Percentiles rank a stretch among this genome's conserved stretches.
Conservation (phyloP, 2,888 invertebrate species). For the Thereva unica region DNA sequence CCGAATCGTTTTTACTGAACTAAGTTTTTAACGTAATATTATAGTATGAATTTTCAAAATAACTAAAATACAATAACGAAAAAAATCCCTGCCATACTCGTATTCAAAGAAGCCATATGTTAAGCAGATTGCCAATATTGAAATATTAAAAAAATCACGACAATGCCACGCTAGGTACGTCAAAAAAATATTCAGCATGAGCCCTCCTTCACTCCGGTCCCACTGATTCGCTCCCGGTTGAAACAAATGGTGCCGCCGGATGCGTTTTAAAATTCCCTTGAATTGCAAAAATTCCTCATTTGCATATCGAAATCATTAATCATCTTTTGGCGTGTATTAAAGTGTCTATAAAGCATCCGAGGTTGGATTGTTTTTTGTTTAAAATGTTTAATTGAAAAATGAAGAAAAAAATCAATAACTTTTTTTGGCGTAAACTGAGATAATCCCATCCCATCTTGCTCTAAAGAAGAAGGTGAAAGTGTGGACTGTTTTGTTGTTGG, state of each 20-base stretch:
- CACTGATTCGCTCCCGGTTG: not conserved
- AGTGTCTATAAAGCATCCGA: slow-evolving; percentile 17
- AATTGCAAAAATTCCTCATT: slow-evolving; percentile 31
- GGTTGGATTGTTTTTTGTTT: not conserved
- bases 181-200: slow-evolving; percentile 9
- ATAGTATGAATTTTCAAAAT: too few species aligned
- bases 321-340: slow-evolving; percentile 25
- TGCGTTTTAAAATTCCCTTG: slow-evolving; percentile 26
- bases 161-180: not conserved
- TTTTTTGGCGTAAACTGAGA: too few species aligned
- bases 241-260: slow-evolving; percentile 15
- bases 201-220: slow-evolving; percentile 10
- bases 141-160: not conserved
- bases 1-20: too few species aligned
- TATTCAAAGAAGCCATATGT: slow-evolving; percentile 2
- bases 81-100: too few species aligned
- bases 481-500: too few species aligned
- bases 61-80: too few species aligned
- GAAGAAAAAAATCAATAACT: too few species aligned
- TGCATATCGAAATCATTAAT: slow-evolving; percentile 31
- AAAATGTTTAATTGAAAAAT: too few species aligned
- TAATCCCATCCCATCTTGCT: too few species aligned
- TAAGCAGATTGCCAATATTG: not conserved
- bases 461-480: too few species aligned
- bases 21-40: too few species aligned